Conservation (phyloP, 2,113 vertebrate species). For the Burhinus oedicnemus region DNA sequence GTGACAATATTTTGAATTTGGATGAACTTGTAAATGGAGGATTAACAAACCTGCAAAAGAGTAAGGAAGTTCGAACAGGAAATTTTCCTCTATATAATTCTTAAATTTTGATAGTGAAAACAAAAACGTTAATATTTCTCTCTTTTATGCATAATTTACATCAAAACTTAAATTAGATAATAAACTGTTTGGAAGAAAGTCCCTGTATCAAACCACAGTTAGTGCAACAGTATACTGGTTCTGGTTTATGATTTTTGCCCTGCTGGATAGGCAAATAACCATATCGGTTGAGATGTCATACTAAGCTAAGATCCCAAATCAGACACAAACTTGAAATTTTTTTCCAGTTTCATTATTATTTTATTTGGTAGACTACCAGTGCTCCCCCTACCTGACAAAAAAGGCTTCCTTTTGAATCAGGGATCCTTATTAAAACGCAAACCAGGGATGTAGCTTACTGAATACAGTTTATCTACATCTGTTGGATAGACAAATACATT, state of each 20-base stretch:
- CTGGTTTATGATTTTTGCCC: not conserved
- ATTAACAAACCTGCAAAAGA: not conserved
- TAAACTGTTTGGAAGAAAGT: not conserved
- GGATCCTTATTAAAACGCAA: not conserved
- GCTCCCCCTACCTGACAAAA: not conserved
- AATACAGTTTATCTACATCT: not conserved
- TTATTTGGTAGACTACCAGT: not conserved
- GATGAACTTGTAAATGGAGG: not conserved
- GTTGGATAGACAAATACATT: not conserved
- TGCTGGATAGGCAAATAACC: not conserved
- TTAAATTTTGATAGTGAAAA: not conserved
- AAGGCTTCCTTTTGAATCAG: not conserved
- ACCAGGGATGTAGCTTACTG: not conserved
- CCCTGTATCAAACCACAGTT: not conserved
- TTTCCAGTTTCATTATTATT: not conserved
- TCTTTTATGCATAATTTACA: not conserved
- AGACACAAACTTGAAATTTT: not conserved
- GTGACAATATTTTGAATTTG: not conserved
- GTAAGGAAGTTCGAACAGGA: not conserved
- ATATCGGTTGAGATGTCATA: rapidly evolving
- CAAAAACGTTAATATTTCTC: not conserved
- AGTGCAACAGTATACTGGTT: not conserved
- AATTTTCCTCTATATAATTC: not conserved
- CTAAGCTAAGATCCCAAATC: not conserved
- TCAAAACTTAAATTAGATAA: not conserved